Percentiles rank a stretch among this genome's conserved stretches.
phyloP scores from a whole-genome alignment of 2,113 vertebrate genomes.

The Podarcis cretensis region DNA sequence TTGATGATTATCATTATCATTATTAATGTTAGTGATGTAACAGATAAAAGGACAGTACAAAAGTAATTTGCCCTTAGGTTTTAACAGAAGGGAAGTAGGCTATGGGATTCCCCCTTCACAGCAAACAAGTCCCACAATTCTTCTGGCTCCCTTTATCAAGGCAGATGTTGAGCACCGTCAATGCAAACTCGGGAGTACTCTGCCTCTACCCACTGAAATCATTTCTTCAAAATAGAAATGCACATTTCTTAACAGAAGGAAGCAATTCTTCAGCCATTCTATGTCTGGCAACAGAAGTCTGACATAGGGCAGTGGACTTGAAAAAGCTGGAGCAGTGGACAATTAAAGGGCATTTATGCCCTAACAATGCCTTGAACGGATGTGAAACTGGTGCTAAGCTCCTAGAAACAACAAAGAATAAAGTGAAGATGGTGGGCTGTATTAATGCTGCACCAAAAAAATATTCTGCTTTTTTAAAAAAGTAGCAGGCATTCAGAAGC shows the following conservation, averaged over 20 bases:
- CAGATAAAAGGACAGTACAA: neutral
- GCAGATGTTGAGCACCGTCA: neutral
- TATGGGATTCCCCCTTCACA: neutral
- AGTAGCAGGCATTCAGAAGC: too few relatives aligned
- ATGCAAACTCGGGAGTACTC: neutral
- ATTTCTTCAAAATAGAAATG: neutral
- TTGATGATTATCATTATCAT: too few relatives aligned
- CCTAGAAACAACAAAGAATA: neutral
- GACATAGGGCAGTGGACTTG: neutral
- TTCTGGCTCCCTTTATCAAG: neutral
- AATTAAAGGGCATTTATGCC: neutral
- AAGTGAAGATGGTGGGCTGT: neutral
- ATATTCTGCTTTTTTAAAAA: too few relatives aligned
- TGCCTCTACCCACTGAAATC: neutral
- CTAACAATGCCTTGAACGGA: neutral
- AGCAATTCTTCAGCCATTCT: neutral
- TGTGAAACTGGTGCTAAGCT: neutral
- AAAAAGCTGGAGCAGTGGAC: neutral
- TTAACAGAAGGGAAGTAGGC: neutral
- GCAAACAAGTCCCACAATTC: neutral
- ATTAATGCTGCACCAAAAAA: too few relatives aligned
- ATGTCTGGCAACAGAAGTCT: neutral
- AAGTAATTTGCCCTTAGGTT: neutral
- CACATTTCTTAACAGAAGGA: neutral
- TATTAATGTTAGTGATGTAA: neutral